These are phyloP conservation scores for Apoda limacodes DNA, from an alignment of 2,888 invertebrate species.

Conservation along the genomic window DNA sequence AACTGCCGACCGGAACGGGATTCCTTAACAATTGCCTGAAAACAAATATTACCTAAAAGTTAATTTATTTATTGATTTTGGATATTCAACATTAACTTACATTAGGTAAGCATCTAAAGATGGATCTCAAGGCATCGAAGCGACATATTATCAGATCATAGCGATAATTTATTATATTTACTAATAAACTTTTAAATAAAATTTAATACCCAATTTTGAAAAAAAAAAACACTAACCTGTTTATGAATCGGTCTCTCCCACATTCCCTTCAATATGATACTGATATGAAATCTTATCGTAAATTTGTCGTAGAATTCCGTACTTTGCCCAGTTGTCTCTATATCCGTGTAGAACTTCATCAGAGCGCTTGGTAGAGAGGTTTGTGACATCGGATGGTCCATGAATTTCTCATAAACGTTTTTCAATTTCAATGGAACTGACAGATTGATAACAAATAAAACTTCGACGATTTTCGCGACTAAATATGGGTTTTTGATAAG, in stretches of 20 bases:
- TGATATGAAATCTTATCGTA: constrained; percentile 97
- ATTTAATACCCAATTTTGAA: too few relatives aligned
- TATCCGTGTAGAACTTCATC: constrained; percentile 99
- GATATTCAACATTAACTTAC: too few relatives aligned
- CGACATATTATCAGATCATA: neutral
- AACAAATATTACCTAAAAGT: too few relatives aligned
- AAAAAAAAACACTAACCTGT: constrained; percentile 36
- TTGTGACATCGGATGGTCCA: constrained; percentile 83
- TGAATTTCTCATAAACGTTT: constrained; percentile 79
- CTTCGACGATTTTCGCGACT: constrained; percentile 95
- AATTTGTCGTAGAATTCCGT: constrained; percentile 99
- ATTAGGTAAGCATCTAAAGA: constrained; percentile 1
- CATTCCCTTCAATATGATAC: constrained; percentile 95
- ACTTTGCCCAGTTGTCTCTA: constrained; percentile 97
- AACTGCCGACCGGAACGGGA: constrained; percentile 93
- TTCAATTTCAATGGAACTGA: constrained; percentile 67
- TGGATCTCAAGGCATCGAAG: neutral
- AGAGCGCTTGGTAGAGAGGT: constrained; percentile 87
- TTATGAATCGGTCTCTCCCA: constrained; percentile 92
- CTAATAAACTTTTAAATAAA: too few relatives aligned
- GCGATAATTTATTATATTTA: too few relatives aligned
- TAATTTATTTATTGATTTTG: too few relatives aligned
- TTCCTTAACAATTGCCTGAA: constrained; percentile 86
- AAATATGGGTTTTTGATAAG: constrained; percentile 97
- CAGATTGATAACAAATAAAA: constrained; percentile 83